Evolutionary conservation across 1,140 invertebrate genomes (phyloP), one percentile per base, ranked within the genome.

Genomic region (Solenopsis fugax): DNA sequence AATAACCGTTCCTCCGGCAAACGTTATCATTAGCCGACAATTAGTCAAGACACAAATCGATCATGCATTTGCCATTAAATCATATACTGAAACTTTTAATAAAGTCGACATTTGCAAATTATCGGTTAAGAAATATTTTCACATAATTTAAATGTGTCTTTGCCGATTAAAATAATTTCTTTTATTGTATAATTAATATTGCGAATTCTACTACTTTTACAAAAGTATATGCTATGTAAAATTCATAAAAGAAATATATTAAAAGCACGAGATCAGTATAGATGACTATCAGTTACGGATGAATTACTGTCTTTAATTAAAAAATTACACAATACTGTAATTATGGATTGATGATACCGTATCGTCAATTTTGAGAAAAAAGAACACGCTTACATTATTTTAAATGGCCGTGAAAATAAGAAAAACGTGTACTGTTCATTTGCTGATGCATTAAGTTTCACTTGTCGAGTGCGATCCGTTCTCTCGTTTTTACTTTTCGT

Each of bases 11-110:
- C 48, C 10, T 12, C 2, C 54, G 29, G 54, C 67, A 21, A 84
- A 84, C 69, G 80, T 67, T 81, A 84, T 84, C 72, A 84, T 84
- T 84, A 84, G 58, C 13, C 18, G 56, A 41, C 80, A 84, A 84
- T 84, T 84, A 73, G 41, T 60, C 52, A 29, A 13, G 54, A 75
- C 73, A 60, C 37, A 48, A 73, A 82, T 73, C 48, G 67, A 2
- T 18, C 12, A 4, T 72, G 65, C 50, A 24, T 9, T 50, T 29
- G 16, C 21, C 24, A 18, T 72, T 81, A 29, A 71, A 69, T 67
- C 29, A 80, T 18, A 9, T 12, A 18, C 41, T 24, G 69, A 21
- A 50, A 24, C 13, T 34, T 48, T 18, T 24, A 48, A 1, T 58
- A 6, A 2, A 13, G n/a, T n/a, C 41, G 37, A 56, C 7, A 16